Evolutionary conservation across 1,140 invertebrate species (phyloP).

Genomic region (Drosophila lacertosa): DNA sequence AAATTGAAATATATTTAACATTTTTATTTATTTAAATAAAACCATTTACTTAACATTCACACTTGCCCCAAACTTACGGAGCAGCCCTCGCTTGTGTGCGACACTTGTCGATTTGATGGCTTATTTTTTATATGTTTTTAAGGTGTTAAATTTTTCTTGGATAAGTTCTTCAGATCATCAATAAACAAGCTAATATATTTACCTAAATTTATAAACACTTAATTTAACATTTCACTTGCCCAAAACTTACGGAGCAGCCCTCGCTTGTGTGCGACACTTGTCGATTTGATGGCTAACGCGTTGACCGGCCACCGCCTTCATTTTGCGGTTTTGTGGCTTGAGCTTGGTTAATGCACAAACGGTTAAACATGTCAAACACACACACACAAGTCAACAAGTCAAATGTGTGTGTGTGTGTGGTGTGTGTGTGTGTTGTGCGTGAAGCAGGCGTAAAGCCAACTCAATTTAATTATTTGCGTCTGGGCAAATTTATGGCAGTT

Average conservation of each 20-base stretch:
- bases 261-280: conserved; percentile 19
- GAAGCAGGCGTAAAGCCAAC: conserved; percentile 54
- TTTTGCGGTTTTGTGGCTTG: conserved; percentile 57
- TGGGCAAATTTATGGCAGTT: conserved; percentile 81
- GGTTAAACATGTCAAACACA: conserved; percentile 59
- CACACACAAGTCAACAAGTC: conserved; percentile 67
- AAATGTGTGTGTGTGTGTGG: conserved; percentile 28
- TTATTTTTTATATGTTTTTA: too few relatives aligned
- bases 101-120: too few relatives aligned
- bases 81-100: too few relatives aligned
- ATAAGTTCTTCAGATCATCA: too few relatives aligned
- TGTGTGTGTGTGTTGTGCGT: conserved; percentile 27
- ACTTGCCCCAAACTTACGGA: background rate
- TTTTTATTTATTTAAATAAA: too few relatives aligned
- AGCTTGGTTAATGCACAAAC: conserved; percentile 42
- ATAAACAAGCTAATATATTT: too few relatives aligned
- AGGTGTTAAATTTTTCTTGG: too few relatives aligned
- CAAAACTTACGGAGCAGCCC: background rate
- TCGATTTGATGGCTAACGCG: conserved; percentile 49
- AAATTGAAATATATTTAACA: too few relatives aligned
- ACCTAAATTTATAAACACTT: too few relatives aligned
- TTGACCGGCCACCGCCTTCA: conserved; percentile 52
- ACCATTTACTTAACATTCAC: too few relatives aligned
- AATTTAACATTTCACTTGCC: too few relatives aligned
- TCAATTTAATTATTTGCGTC: conserved; percentile 82